Percentiles rank a stretch among this genome's conserved stretches.
These are phyloP conservation scores for Gallirallus australis DNA, from an alignment of 2,797 vertebrate species.

Conservation along the genomic window DNA sequence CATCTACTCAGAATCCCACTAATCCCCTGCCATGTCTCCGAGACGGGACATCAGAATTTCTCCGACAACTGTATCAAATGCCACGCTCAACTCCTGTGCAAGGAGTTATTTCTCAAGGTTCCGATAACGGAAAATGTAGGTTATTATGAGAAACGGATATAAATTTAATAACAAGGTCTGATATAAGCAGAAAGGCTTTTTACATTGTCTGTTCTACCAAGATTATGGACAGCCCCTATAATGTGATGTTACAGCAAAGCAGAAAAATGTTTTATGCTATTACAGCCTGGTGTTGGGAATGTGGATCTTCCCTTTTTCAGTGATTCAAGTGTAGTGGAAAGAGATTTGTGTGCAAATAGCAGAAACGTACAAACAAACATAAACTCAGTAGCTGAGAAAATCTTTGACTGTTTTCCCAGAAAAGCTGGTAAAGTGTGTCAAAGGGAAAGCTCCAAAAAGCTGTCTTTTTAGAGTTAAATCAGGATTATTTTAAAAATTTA, in stretches of 20 bases:
- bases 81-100: not conserved
- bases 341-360: constrained; percentile 63
- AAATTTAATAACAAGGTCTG: constrained; percentile 73
- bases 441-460: not conserved
- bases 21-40: constrained; percentile 37
- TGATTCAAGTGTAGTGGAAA: constrained; percentile 38
- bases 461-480: not conserved
- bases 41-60: constrained; percentile 60
- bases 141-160: constrained; percentile 72
- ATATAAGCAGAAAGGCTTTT: constrained; percentile 65
- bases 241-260: constrained; percentile 67
- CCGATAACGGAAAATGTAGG: constrained; percentile 55
- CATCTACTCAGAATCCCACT: constrained; percentile 49
- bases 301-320: constrained; percentile 51
- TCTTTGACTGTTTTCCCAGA: constrained; percentile 23
- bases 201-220: constrained; percentile 70
- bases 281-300: constrained; percentile 6
- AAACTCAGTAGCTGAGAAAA: constrained; percentile 53
- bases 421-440: constrained; percentile 10
- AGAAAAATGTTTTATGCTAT: constrained; percentile 63
- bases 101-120: constrained; percentile 65
- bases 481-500: not conserved
- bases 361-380: constrained; percentile 49
- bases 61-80: constrained; percentile 43
- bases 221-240: constrained; percentile 63